phyloP scores from a whole-genome alignment of 2,888 invertebrate genomes.

The Notodonta dromedarius region DNA sequence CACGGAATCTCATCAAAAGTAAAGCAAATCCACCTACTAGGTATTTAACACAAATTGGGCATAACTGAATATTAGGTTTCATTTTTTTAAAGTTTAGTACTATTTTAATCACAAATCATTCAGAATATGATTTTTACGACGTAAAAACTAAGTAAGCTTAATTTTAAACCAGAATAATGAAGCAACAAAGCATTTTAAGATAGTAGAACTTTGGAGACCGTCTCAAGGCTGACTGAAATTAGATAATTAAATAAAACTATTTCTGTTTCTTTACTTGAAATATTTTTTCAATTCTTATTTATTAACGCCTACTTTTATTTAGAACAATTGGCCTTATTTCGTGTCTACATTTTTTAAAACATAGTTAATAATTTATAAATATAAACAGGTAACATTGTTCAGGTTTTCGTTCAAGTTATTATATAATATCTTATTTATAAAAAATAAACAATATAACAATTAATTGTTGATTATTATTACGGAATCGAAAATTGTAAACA shows the following conservation, averaged over 20 bases:
- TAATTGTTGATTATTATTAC: too few species aligned
- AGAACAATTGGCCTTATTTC: neutral
- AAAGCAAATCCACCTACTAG: constrained; percentile 28
- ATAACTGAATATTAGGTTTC: constrained; percentile 24
- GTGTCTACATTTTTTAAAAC: too few species aligned
- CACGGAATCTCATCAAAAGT: constrained; percentile 36
- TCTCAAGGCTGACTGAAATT: constrained; percentile 2
- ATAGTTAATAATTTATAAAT: too few species aligned
- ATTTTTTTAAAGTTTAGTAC: constrained; percentile 1
- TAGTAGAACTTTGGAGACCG: neutral
- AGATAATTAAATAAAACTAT: constrained; percentile 1
- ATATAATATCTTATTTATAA: too few species aligned
- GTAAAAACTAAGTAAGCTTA: neutral
- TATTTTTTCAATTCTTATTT: neutral
- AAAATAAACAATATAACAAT: too few species aligned
- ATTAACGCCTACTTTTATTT: neutral
- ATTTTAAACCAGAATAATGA: neutral
- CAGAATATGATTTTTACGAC: too few species aligned
- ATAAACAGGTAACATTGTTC: too few species aligned
- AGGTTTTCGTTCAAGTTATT: too few species aligned
- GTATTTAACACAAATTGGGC: constrained; percentile 38
- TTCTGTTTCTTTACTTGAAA: neutral
- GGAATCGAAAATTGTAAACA: too few species aligned
- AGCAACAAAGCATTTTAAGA: neutral
- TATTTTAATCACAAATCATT: too few species aligned